Evolutionary conservation across 2,797 vertebrate species (phyloP), one percentile per base, ranked within the genome.

Genomic region (Anabas testudineus): DNA sequence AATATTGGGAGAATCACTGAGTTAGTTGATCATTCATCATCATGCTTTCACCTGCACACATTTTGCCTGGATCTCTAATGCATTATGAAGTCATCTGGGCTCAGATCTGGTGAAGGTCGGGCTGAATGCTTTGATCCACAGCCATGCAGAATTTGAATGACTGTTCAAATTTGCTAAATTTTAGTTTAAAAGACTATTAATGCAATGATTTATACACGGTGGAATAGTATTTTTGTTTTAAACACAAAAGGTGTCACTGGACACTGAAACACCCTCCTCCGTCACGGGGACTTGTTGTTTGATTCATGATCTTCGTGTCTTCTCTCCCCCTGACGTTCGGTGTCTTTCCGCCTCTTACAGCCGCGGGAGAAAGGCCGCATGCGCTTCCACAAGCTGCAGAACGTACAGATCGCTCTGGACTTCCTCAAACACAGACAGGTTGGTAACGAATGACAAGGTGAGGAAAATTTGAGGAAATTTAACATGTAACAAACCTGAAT

Each of bases 301-400:
- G 21, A 28, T 71, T 49, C 4, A 56, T 3, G 30, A 3, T 22
- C 30, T 5, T 7, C 30, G 0, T 6, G 8, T 5, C 22, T 57
- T 22, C 4, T 49, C 45, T 61, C 18, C 10, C 59, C 16, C 56
- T 89, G 21, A 87, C 58, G 41, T 51, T 42, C 2, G 10, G 0
- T 34, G 3, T 80, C 32, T 10, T 80, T 62, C 82, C 22, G 13
- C 55, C 74, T 81, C 51, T 82, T 63, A 0, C 88, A 95, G 95
- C 93, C 94, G 4, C 82, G 87, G 39, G 96, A 98, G 87, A 98
- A 98, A 76, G 97, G 97, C 2, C 91, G 97, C 51, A 98, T 99
- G 97, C 97, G 97, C 10, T 99, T 98, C 93, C 97, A 99, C 92
- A 98, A 98, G 70, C 93, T 99, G 82, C 97, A 99, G 94, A 99